Evolutionary conservation across 2,888 invertebrate genomes (phyloP).

Genomic region (Agapetus fuscipes): DNA sequence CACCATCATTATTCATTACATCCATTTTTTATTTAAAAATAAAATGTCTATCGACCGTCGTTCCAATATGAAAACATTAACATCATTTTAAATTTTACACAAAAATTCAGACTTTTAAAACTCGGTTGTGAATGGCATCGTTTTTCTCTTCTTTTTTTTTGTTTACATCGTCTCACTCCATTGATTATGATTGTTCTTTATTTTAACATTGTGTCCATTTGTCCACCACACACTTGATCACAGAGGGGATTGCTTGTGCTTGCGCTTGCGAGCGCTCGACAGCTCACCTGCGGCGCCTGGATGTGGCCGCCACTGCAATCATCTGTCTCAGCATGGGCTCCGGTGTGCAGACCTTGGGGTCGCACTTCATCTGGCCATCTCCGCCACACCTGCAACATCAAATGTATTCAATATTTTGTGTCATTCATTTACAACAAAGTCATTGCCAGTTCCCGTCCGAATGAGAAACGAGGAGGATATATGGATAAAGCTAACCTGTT

Average conservation of each 20-base stretch:
- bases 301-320: slow-evolving; percentile 72
- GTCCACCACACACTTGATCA: slow-evolving; percentile 19
- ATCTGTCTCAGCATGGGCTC: slow-evolving; percentile 85
- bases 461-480: too few species aligned
- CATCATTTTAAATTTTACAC: not conserved
- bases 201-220: slow-evolving; percentile 15
- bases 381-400: slow-evolving; percentile 83
- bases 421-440: too few species aligned
- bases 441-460: too few species aligned
- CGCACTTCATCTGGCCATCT: slow-evolving; percentile 90
- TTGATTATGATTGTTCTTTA: slow-evolving; percentile 17
- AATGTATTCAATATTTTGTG: too few species aligned
- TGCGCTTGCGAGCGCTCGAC: slow-evolving; percentile 8
- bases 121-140: not conserved
- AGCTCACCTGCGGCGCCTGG: slow-evolving; percentile 60
- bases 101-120: not conserved
- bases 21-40: too few species aligned
- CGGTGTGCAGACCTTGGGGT: slow-evolving; percentile 82
- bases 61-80: not conserved
- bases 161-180: slow-evolving; percentile 4
- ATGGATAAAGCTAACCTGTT: too few species aligned
- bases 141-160: not conserved
- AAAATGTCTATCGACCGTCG: too few species aligned
- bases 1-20: too few species aligned
- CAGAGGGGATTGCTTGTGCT: slow-evolving; percentile 13